These are phyloP conservation scores for Acanthochromis polyacanthus DNA, from an alignment of 2,113 vertebrate genomes.

Conservation along the genomic window DNA sequence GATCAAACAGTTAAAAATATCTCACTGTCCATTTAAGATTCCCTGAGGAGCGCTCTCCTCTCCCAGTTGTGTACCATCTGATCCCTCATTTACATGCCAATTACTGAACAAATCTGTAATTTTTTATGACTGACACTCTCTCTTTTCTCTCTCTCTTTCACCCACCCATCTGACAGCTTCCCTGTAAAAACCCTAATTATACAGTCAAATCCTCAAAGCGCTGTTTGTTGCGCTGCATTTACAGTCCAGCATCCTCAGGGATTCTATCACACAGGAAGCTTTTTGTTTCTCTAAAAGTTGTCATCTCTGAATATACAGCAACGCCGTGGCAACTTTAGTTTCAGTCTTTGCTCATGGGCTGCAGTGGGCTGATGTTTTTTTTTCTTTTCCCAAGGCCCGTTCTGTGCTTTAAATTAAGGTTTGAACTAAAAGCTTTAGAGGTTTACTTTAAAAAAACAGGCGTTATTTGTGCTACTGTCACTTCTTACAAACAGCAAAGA, in stretches of 20 bases:
- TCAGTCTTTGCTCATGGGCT: not conserved
- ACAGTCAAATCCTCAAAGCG: conserved; percentile 57
- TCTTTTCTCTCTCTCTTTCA: conserved; percentile 26
- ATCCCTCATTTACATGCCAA: conserved; percentile 59
- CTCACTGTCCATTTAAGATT: conserved; percentile 22
- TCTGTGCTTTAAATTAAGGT: conserved; percentile 1
- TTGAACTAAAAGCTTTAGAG: conserved; percentile 2
- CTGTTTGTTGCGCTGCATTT: conserved; percentile 37
- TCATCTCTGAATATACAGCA: not conserved
- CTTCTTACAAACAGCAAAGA: not conserved
- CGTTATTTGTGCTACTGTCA: not conserved
- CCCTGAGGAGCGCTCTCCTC: conserved; percentile 13
- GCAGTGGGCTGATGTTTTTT: conserved; percentile 1
- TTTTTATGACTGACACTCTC: conserved; percentile 43
- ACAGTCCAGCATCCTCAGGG: conserved; percentile 11
- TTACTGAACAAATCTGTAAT: conserved; percentile 58
- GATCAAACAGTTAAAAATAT: conserved; percentile 9
- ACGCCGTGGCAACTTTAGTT: not conserved
- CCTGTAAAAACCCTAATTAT: conserved; percentile 72
- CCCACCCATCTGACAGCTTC: conserved; percentile 54
- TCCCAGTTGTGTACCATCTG: conserved; percentile 20
- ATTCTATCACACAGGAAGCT: conserved; percentile 20
- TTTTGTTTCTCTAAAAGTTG: conserved; percentile 16
- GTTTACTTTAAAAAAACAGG: not conserved
- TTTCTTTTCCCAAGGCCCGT: not conserved